A percentile compares a stretch with the other conserved stretches of the same genome.
These are phyloP conservation scores for Papilio polyxenes DNA, from an alignment of 1,140 invertebrate species.

Conservation along the genomic window DNA sequence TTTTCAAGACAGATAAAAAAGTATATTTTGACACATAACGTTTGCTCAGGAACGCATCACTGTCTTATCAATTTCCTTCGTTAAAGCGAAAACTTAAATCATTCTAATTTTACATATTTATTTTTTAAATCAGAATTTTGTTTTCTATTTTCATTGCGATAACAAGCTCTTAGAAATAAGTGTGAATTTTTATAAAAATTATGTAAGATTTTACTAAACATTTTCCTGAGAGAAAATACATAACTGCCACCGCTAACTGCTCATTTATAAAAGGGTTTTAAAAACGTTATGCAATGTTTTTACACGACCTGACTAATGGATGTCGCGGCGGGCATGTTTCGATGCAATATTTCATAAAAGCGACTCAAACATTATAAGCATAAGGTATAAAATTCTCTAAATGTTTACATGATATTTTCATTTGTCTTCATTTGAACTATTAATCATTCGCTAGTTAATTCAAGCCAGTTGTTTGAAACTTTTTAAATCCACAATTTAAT, in stretches of 20 bases:
- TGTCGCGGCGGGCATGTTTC: constrained; percentile 15
- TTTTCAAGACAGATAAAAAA: no score
- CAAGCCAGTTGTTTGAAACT: constrained; percentile 20
- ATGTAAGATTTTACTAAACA: constrained; percentile 5
- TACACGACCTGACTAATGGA: constrained; percentile 24
- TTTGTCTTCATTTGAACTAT: constrained; percentile 24
- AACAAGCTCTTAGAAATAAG: neutral
- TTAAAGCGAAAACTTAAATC: no score
- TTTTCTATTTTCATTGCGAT: neutral
- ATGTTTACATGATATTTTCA: neutral
- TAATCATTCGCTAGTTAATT: constrained; percentile 12
- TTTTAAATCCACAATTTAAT: constrained; percentile 1
- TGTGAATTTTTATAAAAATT: neutral
- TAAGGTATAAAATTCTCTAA: neutral
- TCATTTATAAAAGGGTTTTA: constrained; percentile 28
- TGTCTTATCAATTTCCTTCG: no score
- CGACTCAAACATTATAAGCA: neutral
- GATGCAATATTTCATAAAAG: neutral
- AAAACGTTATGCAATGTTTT: constrained; percentile 27
- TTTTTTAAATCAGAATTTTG: neutral
- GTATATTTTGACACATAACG: no score
- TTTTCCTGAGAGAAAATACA: constrained; percentile 9
- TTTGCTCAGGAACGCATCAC: no score
- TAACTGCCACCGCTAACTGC: constrained; percentile 23
- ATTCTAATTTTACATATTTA: no score